Evolutionary conservation across 2,113 vertebrate genomes (phyloP).

Genomic region (Ammodytes dubius): DNA sequence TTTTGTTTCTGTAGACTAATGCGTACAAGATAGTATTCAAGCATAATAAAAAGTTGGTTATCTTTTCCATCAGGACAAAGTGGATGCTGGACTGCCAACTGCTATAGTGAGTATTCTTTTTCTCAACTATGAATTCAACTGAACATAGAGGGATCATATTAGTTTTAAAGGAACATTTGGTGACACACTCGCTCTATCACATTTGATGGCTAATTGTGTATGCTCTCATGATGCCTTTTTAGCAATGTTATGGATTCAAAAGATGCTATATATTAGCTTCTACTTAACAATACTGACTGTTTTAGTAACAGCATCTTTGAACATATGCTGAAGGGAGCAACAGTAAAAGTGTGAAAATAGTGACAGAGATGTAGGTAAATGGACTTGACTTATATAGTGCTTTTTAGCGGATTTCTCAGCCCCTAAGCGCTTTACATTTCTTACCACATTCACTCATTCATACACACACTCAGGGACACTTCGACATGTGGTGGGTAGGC

Average conservation of each 20-base stretch:
- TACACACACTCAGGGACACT: no score
- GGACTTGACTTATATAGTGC: no score
- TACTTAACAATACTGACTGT: neutral
- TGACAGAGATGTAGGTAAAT: neutral
- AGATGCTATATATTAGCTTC: no score
- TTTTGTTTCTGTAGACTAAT: neutral
- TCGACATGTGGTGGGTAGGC: no score
- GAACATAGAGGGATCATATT: neutral
- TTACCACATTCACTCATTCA: no score
- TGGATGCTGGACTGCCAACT: conserved; percentile 97
- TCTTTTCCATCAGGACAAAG: conserved; percentile 90
- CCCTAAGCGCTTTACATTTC: no score
- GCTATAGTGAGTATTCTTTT: conserved; percentile 91
- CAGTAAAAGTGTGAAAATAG: neutral
- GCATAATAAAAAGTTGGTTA: conserved; percentile 1
- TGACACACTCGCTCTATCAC: neutral
- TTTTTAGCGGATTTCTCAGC: no score
- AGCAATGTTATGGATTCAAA: neutral
- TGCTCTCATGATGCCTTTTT: neutral
- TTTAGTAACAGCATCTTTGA: no score
- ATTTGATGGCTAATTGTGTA: neutral
- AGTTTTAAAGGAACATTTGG: neutral
- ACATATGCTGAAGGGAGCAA: neutral
- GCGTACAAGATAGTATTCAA: neutral
- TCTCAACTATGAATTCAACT: neutral